Evolutionary conservation across 1,140 invertebrate species (phyloP), one percentile per base, ranked within the genome.

Genomic region (Brachionus calyciflorus): DNA sequence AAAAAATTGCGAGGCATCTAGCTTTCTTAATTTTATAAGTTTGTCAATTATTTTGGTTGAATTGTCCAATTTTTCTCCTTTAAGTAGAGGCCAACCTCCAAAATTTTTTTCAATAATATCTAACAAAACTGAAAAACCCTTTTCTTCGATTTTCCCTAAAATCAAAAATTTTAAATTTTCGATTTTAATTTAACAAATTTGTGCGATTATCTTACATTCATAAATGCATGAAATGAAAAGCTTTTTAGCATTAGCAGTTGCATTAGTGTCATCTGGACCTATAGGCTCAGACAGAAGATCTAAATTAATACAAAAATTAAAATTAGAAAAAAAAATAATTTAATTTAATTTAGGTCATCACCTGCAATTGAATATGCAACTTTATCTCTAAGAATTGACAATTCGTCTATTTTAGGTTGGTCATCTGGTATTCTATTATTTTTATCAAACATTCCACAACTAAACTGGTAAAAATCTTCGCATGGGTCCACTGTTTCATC

Each of bases 401-500:
- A 33, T n/a, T 73, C 69, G 24, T 73, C 69, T n/a, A 73, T 73
- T 73, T 73, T 73, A 0, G 46, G 46, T 46, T 73, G 69, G 17
- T 49, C 46, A 40, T 73, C 69, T 9, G 46, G 30, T 19, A 73
- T 49, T 40, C 69, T 21, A 26, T 73, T 30, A 51, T 17, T 73
- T n/a, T 49, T 28, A 2, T 49, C 46, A 51, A 73, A 73, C 30
- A 55, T 33, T 7, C 69, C 69, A 73, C 69, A 73, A 33, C 46
- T 55, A 73, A 73, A 73, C 33, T 73, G 28, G 24, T 73, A 73
- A 55, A 73, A 73, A 73, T 73, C 40, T 7, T 73, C 69, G 19
- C 69, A 73, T 51, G 69, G 69, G 24, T 73, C 48, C 5, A 73
- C 14, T 12, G 44, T 17, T 24, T 73, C 46, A 37, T 73, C 69